Conservation (phyloP, 2,113 vertebrate species). For the Phycodurus eques region DNA sequence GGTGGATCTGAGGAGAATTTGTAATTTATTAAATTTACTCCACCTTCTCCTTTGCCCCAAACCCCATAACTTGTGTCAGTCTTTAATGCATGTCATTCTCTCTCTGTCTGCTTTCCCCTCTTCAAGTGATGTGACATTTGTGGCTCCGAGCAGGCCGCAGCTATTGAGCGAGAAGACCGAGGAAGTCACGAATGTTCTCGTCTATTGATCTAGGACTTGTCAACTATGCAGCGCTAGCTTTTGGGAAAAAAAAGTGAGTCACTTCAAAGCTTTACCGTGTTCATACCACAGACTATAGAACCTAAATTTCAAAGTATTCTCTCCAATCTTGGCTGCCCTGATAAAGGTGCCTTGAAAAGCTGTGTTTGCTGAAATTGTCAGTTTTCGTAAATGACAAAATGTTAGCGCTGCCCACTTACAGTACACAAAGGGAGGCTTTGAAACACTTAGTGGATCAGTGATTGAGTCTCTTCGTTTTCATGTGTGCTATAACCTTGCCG, state of each 20-base stretch:
- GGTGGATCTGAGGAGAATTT: constrained; percentile 67
- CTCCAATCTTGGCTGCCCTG: background rate
- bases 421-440: background rate
- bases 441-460: background rate
- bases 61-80: constrained; percentile 45
- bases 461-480: background rate
- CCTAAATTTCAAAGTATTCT: background rate
- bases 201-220: constrained; percentile 45
- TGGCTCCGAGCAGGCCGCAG: constrained; percentile 47
- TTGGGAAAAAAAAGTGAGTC: background rate
- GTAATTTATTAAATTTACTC: constrained; percentile 74
- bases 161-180: constrained; percentile 46
- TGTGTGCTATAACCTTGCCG: background rate
- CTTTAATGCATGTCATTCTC: constrained; percentile 58
- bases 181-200: constrained; percentile 50
- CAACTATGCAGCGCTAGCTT: constrained; percentile 16
- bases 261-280: background rate
- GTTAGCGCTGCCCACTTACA: background rate
- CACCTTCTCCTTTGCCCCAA: constrained; percentile 43
- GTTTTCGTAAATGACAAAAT: background rate
- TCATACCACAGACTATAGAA: background rate
- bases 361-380: background rate
- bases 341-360: background rate
- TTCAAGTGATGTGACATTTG: constrained; percentile 63
- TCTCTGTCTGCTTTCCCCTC: constrained; percentile 38